Percentiles rank a stretch among this genome's conserved stretches.
phyloP scores from a whole-genome alignment of 2,888 invertebrate species.

The Hyposoter didymator region DNA sequence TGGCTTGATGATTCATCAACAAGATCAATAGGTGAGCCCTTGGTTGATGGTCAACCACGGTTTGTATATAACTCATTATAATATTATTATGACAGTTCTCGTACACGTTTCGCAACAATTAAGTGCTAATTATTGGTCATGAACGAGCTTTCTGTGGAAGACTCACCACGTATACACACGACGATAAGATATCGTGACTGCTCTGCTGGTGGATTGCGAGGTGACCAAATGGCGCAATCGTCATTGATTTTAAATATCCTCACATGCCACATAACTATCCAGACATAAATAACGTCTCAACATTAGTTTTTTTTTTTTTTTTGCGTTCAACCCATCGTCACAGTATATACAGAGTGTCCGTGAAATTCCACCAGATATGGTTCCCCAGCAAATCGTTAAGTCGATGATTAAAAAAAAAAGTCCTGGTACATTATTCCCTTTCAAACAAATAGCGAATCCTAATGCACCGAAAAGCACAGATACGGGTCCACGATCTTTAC shows the following conservation, averaged over 20 bases:
- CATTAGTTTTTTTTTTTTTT: constrained; percentile 17
- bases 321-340: constrained; percentile 28
- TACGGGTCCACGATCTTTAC: too few relatives aligned
- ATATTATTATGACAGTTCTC: constrained; percentile 4
- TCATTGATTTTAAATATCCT: constrained; percentile 65
- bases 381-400: neutral
- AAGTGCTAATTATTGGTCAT: constrained; percentile 46
- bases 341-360: neutral
- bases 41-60: neutral
- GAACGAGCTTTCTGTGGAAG: constrained; percentile 36
- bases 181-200: constrained; percentile 50
- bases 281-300: constrained; percentile 32
- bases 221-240: constrained; percentile 60
- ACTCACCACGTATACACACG: constrained; percentile 10
- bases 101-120: neutral
- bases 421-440: neutral
- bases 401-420: neutral
- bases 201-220: neutral
- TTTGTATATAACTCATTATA: neutral
- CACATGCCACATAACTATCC: constrained; percentile 34
- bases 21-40: constrained; percentile 44
- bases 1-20: neutral
- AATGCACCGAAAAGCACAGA: neutral
- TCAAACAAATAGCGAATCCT: neutral
- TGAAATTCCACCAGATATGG: neutral